Evolutionary conservation across 2,113 vertebrate species (phyloP).

Genomic region (Crypturellus undulatus): DNA sequence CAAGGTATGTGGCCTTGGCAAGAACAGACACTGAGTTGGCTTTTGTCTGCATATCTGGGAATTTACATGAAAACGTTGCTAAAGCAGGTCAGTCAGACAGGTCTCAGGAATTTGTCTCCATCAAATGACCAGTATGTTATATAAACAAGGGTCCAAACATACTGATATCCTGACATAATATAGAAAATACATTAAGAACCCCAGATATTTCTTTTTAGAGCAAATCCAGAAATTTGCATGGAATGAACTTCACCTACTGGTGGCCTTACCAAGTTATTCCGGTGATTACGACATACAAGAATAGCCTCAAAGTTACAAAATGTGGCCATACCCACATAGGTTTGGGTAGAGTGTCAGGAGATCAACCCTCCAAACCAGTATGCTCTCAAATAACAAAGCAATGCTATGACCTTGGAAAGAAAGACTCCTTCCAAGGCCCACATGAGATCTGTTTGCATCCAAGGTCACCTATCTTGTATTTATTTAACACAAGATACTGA

Average conservation of each 20-base stretch:
- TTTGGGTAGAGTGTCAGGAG: neutral
- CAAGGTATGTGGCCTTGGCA: accelerated
- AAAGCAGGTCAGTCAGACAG: neutral
- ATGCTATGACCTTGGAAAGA: neutral
- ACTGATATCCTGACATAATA: neutral
- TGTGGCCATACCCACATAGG: neutral
- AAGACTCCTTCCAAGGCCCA: neutral
- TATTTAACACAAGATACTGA: accelerated
- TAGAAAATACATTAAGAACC: neutral
- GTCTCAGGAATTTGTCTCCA: neutral
- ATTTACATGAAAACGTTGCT: neutral
- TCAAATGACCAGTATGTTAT: neutral
- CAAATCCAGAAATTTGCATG: neutral
- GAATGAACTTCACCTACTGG: neutral
- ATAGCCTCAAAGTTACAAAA: neutral
- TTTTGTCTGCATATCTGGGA: neutral
- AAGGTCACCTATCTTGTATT: accelerated
- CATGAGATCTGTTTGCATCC: neutral
- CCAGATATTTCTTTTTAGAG: neutral
- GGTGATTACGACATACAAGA: neutral
- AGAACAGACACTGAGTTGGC: neutral
- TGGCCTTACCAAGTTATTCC: neutral
- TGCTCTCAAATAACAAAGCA: neutral
- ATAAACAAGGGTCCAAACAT: neutral
- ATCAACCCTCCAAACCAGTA: neutral